Base-by-base conservation (phyloP, 2,113 vertebrate genomes). In the Rhinolophus sinicus region DNA sequence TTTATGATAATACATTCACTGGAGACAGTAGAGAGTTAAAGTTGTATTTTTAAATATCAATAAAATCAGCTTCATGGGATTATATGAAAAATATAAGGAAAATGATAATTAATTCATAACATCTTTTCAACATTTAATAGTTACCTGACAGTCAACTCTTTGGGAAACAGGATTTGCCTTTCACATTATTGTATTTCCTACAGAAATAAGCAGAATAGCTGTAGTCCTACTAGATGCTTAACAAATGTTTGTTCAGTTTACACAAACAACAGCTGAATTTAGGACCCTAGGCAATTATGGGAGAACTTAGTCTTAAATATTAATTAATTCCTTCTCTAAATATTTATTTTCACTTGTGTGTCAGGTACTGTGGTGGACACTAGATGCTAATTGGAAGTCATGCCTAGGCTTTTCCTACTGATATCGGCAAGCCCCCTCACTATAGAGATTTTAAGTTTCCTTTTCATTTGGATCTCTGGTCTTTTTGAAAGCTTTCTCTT, bases 11-110 rank as follows among this genome's bases (percentile, higher is more conserved):
- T 30, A 21, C 44, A 86, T 76, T 77, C 35, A 81, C 33, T 72
- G 3, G 64, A 12, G 21, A 44, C 35, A 56, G 6, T 21, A 90
- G 47, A 72, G 33, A 88, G 80, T 76, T 38, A 64, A 94, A 90
- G 40, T 50, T 91, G 26, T 78, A 58, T 72, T 82, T 93, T 93
- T 65, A 62, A 93, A 70, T 54, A 89, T 76, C 14, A 84, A 38
- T 62, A 86, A 93, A 95, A 81, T 90, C 18, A 40, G 7, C 64
- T 95, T 92, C 47, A 89, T 81, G 47, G 10, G 58, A 76, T 60
- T 83, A 62, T 78, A 13, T 84, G 11, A 54, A 84, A 83, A 84
- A 65, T 30, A 70, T 75, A 93, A 90, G 15, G 35, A 65, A 94
- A 89, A 81, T 76, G 24, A 84, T 80, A 38, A 60, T 84, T 58